Base-by-base conservation (phyloP, 1,140 invertebrate genomes). In the Nixonia krombeini region DNA sequence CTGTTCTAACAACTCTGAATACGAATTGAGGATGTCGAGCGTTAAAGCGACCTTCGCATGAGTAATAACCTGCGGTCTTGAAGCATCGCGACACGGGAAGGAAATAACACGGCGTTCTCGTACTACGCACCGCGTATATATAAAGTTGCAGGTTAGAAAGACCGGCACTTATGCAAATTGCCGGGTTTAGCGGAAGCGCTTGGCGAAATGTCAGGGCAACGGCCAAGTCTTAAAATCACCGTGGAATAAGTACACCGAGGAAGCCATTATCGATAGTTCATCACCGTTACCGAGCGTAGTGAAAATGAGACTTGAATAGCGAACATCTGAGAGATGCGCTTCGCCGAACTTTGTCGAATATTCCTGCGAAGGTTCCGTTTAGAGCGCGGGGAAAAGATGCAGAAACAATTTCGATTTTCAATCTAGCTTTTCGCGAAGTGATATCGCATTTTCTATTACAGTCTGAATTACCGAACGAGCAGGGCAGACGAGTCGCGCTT, bases 111-210 rank as follows among this genome's bases (percentile, higher is more conserved):
- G 18, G 33, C 46, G 50, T 62, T 44, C 13, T 51, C n/a, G n/a
- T n/a, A n/a, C 35, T 28, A 45, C 44, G 45, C 49, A 4, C 33
- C 46, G 26, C 38, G 29, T 46, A n/a, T n/a, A n/a, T n/a, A 55
- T 55, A 63, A 49, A 42, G 59, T 55, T 55, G 59, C 59, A 49
- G 51, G 47, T 42, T 46, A 33, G 42, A 46, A 49, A 62, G 47
- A 62, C 58, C 33, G 41, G 47, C 29, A 40, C 57, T 63, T 55
- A 63, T 63, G 59, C 51, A 63, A 63, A 63, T 63, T 63, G 50
- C 38, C 26, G 28, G 37, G 31, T 44, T 59, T 38, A 23, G 44
- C 40, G 40, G 1, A 37, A 37, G 15, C 17, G 35, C 35, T n/a
- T n/a, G n/a, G n/a, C n/a, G n/a, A n/a, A n/a, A n/a, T n/a, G n/a